Evolutionary conservation across 2,113 vertebrate genomes (phyloP).

Genomic region (Aplodontia rufa): DNA sequence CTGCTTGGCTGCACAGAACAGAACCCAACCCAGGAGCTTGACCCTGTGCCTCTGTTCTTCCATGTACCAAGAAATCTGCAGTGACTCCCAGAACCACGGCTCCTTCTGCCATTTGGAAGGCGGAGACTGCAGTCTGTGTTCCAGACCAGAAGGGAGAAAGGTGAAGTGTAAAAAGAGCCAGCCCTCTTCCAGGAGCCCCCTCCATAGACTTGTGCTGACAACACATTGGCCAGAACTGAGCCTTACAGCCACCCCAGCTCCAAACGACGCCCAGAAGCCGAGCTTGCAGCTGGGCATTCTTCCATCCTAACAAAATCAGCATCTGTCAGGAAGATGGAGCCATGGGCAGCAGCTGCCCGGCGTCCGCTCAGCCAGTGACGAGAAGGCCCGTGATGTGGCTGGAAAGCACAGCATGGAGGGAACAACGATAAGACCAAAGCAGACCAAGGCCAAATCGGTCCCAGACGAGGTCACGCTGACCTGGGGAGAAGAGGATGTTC

Average conservation of each 20-base stretch:
- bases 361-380: neutral
- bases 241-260: neutral
- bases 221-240: neutral
- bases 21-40: neutral
- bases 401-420: constrained; percentile 49
- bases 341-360: neutral
- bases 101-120: neutral
- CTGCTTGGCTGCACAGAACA: neutral
- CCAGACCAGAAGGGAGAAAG: neutral
- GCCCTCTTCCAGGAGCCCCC: neutral
- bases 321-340: neutral
- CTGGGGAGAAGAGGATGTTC: constrained; percentile 62
- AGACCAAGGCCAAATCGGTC: constrained; percentile 45
- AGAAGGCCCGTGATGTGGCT: constrained; percentile 10
- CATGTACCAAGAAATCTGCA: neutral
- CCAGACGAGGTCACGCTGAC: constrained; percentile 69
- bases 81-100: neutral
- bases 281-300: neutral
- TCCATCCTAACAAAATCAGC: neutral
- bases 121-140: neutral
- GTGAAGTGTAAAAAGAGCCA: neutral
- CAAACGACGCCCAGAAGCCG: neutral
- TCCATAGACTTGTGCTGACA: neutral
- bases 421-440: constrained; percentile 41
- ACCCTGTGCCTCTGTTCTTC: neutral